Evolutionary conservation across 2,113 vertebrate species (phyloP).

Genomic region (Taxidea taxus): DNA sequence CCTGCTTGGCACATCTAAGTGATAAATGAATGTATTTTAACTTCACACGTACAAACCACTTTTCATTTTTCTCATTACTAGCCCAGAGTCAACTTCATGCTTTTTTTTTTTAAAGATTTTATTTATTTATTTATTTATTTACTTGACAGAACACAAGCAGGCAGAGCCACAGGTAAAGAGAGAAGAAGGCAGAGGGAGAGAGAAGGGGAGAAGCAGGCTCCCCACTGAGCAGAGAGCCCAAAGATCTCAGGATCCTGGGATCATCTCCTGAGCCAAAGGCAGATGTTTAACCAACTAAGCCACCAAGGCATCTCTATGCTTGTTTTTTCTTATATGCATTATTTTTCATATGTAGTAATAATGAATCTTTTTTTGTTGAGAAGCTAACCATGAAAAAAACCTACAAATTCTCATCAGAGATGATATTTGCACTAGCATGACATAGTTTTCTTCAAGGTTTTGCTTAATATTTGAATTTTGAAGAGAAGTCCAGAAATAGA

Average conservation of each 20-base stretch:
- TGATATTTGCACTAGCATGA: background rate
- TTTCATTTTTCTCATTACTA: background rate
- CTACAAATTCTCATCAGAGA: background rate
- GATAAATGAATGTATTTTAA: background rate
- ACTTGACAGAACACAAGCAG: no score
- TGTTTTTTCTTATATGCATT: background rate
- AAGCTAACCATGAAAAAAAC: background rate
- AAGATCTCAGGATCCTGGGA: background rate
- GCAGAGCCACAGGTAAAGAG: background rate
- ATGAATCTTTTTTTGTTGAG: background rate
- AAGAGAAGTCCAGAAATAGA: background rate
- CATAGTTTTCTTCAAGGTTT: constrained; percentile 1
- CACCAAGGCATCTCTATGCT: background rate
- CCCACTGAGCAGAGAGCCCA: background rate
- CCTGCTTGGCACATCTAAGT: background rate
- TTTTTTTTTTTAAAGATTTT: background rate
- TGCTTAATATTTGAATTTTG: constrained; percentile 12
- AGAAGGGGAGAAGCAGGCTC: background rate
- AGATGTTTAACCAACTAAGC: background rate
- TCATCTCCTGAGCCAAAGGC: background rate
- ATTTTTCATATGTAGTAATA: background rate
- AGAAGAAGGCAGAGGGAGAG: background rate
- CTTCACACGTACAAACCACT: background rate
- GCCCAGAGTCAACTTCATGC: background rate
- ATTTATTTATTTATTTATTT: no score